phyloP scores from a whole-genome alignment of 30 jellyfish, hydroid and myxozoan species.

The Cassiopea xamachana region DNA sequence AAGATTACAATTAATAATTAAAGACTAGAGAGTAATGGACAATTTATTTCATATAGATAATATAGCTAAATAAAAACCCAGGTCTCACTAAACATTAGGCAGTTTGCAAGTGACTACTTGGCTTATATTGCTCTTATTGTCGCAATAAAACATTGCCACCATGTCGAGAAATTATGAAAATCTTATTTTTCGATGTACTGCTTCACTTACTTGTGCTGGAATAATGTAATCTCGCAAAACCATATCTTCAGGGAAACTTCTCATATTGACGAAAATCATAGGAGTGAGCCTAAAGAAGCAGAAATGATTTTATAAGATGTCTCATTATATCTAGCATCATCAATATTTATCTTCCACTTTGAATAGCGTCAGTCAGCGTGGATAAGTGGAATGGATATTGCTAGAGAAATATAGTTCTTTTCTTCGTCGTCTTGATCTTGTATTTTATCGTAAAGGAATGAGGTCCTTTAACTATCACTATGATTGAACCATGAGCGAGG shows the following conservation, averaged over 20 bases:
- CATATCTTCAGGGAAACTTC: constrained; percentile 12
- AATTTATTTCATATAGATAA: background rate
- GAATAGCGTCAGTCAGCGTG: too few species aligned
- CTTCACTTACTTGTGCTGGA: constrained; percentile 27
- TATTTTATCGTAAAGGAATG: too few species aligned
- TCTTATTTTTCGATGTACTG: background rate
- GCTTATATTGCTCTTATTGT: background rate
- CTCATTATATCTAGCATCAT: too few species aligned
- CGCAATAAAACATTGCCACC: background rate
- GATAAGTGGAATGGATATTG: too few species aligned
- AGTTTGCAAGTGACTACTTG: background rate
- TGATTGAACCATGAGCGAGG: too few species aligned
- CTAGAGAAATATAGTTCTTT: too few species aligned
- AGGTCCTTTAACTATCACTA: too few species aligned
- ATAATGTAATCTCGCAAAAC: constrained; percentile 11
- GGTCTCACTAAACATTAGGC: background rate
- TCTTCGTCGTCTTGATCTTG: too few species aligned
- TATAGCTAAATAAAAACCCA: background rate
- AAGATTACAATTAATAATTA: too few species aligned
- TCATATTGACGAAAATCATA: background rate
- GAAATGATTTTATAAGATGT: too few species aligned
- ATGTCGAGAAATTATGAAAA: background rate
- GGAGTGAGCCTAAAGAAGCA: constrained; percentile 12
- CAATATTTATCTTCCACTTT: too few species aligned
- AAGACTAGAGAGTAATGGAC: background rate